A percentile compares a stretch with the other conserved stretches of the same genome.
These are phyloP conservation scores for Pocota personata DNA, from an alignment of 2,888 invertebrate species.

Conservation along the genomic window DNA sequence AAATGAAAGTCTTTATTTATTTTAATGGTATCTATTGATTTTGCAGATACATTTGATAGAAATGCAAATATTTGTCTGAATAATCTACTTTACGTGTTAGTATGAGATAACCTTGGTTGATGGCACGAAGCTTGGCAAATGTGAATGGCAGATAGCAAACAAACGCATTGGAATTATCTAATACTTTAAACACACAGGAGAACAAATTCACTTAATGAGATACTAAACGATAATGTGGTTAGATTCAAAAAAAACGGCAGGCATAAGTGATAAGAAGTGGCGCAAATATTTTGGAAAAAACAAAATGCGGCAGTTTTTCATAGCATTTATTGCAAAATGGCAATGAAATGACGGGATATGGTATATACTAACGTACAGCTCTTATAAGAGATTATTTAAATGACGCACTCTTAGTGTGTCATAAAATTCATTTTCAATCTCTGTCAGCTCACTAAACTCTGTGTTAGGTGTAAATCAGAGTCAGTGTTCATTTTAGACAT, in stretches of 20 bases:
- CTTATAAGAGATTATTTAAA: no score
- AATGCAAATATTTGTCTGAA: conserved; percentile 23
- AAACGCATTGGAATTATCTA: conserved; percentile 23
- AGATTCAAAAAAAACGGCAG: neutral
- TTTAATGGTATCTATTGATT: conserved; percentile 2
- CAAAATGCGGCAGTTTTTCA: no score
- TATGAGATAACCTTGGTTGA: conserved; percentile 7
- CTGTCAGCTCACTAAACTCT: no score
- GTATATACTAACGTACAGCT: no score
- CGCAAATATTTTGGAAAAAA: neutral
- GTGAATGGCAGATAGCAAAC: conserved; percentile 20
- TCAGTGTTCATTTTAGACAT: no score
- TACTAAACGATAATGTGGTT: neutral
- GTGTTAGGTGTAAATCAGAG: no score
- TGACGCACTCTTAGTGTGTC: no score
- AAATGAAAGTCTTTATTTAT: neutral
- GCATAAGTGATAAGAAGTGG: neutral
- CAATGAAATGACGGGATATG: no score
- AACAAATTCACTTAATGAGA: neutral
- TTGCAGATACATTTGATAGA: neutral
- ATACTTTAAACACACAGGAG: neutral
- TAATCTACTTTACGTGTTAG: neutral
- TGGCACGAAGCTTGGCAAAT: neutral
- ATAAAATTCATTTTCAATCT: no score
- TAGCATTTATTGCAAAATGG: no score